phyloP scores from a whole-genome alignment of 2,797 vertebrate genomes.

The Synanceia verrucosa region DNA sequence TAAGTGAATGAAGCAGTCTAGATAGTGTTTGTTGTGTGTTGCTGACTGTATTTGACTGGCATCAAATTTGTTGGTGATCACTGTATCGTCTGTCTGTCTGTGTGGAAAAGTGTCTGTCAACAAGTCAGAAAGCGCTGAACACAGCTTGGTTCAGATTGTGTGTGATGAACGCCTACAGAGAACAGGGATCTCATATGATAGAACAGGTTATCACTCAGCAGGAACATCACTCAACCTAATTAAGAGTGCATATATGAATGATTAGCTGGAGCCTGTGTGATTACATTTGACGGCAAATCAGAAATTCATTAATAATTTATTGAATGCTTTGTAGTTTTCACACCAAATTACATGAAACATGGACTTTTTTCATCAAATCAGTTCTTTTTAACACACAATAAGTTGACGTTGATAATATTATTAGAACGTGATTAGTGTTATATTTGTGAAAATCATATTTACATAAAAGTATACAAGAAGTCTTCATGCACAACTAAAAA shows the following conservation, averaged over 20 bases:
- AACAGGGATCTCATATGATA: slow-evolving; percentile 21
- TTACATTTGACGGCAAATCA: slow-evolving; percentile 29
- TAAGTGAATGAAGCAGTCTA: not conserved
- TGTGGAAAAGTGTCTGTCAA: slow-evolving; percentile 13
- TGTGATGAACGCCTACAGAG: slow-evolving; percentile 20
- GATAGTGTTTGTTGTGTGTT: not conserved
- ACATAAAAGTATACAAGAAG: not conserved
- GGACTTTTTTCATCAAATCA: not conserved
- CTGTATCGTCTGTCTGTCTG: not conserved
- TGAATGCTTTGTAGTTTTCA: slow-evolving; percentile 3
- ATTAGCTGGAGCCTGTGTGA: slow-evolving; percentile 12
- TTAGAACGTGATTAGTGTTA: not conserved
- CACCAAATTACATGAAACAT: not conserved
- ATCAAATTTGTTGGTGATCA: slow-evolving; percentile 8
- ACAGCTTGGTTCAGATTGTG: slow-evolving; percentile 33
- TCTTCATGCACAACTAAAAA: no score
- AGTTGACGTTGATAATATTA: not conserved
- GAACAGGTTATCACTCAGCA: slow-evolving; percentile 48
- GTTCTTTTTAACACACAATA: not conserved
- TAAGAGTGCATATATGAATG: slow-evolving; percentile 42
- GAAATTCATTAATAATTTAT: slow-evolving; percentile 27
- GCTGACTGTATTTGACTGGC: slow-evolving; percentile 16
- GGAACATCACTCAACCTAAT: slow-evolving; percentile 32
- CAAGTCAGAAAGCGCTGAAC: slow-evolving; percentile 8
- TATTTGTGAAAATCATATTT: not conserved